A percentile compares a stretch with the other conserved stretches of the same genome.
Conservation (phyloP, 2,888 invertebrate genomes). For the Artemia sinica region DNA sequence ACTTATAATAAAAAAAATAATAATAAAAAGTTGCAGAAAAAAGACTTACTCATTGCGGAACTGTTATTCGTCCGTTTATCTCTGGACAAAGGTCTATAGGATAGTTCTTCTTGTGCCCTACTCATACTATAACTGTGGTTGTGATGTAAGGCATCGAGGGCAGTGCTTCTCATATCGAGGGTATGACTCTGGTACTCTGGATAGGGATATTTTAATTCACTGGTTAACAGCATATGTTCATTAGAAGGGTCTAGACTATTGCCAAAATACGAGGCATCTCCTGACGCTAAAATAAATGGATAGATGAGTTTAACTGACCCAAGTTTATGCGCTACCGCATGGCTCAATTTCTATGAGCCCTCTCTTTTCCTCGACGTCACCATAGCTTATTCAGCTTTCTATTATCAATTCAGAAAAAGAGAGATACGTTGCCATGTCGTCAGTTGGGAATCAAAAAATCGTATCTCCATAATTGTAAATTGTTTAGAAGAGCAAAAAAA, state of each 20-base stretch:
- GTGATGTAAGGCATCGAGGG: constrained; percentile 51
- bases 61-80: constrained; percentile 43
- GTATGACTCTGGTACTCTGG: constrained; percentile 5
- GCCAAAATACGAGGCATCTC: not conserved
- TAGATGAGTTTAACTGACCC: too few species aligned
- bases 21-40: too few species aligned
- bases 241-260: not conserved
- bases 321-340: too few species aligned
- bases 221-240: not conserved
- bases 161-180: constrained; percentile 10
- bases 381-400: too few species aligned
- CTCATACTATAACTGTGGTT: constrained; percentile 73
- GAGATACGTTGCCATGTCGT: too few species aligned
- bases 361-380: too few species aligned
- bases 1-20: too few species aligned
- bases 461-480: too few species aligned
- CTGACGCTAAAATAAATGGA: not conserved
- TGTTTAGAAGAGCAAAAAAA: too few species aligned
- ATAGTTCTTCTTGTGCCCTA: constrained; percentile 39
- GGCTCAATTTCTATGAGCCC: too few species aligned
- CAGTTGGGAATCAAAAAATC: too few species aligned
- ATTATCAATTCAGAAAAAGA: too few species aligned
- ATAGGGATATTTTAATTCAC: not conserved
- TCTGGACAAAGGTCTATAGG: constrained; percentile 44
- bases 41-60: constrained; percentile 13